Conservation (phyloP, 1,140 invertebrate species). For the Nylanderia fulva region DNA sequence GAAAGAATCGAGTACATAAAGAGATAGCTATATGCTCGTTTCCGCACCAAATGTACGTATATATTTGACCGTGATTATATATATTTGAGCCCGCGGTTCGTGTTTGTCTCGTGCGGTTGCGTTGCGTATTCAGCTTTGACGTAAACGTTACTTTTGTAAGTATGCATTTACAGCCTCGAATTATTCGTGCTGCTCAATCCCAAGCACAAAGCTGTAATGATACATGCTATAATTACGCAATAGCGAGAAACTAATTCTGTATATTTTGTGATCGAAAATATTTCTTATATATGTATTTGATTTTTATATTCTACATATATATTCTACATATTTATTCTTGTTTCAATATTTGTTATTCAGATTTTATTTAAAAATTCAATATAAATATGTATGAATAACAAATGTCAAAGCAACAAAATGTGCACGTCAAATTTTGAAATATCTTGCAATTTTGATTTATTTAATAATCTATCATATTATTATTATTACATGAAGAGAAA, state of each 20-base stretch:
- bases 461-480: background rate
- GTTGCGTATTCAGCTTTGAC: constrained; percentile 30
- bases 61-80: too few relatives aligned
- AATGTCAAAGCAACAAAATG: too few relatives aligned
- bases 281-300: constrained; percentile 1
- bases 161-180: constrained; percentile 29
- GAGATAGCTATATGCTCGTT: constrained; percentile 19
- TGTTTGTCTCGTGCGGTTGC: constrained; percentile 19
- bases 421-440: too few relatives aligned
- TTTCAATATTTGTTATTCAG: background rate
- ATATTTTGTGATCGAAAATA: constrained; percentile 5
- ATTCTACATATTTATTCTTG: too few relatives aligned
- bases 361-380: background rate
- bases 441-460: background rate
- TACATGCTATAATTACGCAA: background rate
- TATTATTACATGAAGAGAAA: background rate
- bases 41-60: background rate
- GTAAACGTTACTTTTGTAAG: constrained; percentile 34
- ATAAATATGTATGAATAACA: too few relatives aligned
- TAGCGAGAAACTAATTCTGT: background rate
- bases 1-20: constrained; percentile 32
- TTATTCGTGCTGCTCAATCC: constrained; percentile 3
- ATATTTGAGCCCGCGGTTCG: background rate
- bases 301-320: background rate
- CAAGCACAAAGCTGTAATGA: background rate